A percentile compares a stretch with the other conserved stretches of the same genome.
Evolutionary conservation across 2,888 invertebrate species (phyloP).

Genomic region (Melikaiella ostensackeni): DNA sequence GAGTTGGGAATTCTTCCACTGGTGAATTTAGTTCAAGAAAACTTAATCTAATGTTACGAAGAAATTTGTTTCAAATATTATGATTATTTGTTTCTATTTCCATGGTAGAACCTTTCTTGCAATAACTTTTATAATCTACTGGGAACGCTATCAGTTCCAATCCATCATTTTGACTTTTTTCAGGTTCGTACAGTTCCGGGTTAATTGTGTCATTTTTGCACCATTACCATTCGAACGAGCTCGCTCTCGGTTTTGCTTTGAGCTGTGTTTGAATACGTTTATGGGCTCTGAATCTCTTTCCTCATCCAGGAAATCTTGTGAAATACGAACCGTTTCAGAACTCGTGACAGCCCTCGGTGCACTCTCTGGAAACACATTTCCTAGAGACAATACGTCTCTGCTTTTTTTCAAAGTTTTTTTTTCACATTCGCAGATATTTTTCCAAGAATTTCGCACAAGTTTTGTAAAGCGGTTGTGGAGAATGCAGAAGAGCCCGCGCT

Average conservation of each 20-base stretch:
- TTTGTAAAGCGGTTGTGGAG: neutral
- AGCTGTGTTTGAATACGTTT: constrained; percentile 35
- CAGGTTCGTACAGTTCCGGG: neutral
- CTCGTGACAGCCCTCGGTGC: constrained; percentile 9
- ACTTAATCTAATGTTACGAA: neutral
- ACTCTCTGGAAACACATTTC: constrained; percentile 12
- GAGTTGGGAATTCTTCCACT: neutral
- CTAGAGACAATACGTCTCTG: neutral
- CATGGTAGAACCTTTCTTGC: neutral
- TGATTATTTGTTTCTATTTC: neutral
- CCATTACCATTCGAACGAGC: constrained; percentile 24
- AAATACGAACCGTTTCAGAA: constrained; percentile 9
- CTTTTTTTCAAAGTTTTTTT: constrained; percentile 2
- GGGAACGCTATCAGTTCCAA: neutral
- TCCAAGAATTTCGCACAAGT: neutral
- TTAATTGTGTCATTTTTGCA: constrained; percentile 19
- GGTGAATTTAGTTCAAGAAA: neutral
- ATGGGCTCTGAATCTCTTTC: constrained; percentile 6
- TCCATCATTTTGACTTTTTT: constrained; percentile 1
- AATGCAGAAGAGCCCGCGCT: neutral
- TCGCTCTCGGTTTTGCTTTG: constrained; percentile 11
- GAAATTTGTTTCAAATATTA: neutral
- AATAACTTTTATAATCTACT: neutral
- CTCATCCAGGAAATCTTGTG: constrained; percentile 26
- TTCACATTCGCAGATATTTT: neutral